Evolutionary conservation across 2,797 vertebrate species (phyloP).

Genomic region (Crenuchus spilurus): DNA sequence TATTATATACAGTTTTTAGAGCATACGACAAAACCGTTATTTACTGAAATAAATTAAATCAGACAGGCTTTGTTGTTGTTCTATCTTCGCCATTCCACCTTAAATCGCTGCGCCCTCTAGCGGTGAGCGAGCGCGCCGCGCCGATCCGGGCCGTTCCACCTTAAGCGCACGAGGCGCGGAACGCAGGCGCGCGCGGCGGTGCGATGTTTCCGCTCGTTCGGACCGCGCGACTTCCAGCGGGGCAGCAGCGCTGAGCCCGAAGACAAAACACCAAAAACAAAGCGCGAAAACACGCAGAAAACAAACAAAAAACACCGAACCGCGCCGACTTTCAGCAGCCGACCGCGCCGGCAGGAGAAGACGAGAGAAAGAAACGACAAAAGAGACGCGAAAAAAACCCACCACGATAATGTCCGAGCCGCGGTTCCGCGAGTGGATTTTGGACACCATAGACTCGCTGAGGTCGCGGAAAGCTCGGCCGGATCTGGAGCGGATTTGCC

Average conservation of each 20-base stretch:
- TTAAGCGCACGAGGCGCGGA: slow-evolving; percentile 83
- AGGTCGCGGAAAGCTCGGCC: slow-evolving; percentile 90
- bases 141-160: slow-evolving; percentile 74
- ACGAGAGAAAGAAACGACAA: too few species aligned
- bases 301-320: too few species aligned
- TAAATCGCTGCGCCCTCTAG: slow-evolving; percentile 65
- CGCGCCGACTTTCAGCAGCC: too few species aligned
- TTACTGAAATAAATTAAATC: too few species aligned
- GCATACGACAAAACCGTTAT: too few species aligned
- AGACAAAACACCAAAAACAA: too few species aligned
- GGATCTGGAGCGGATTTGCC: slow-evolving; percentile 90
- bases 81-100: slow-evolving; percentile 67
- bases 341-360: too few species aligned
- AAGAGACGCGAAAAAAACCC: neutral
- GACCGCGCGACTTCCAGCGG: slow-evolving; percentile 73
- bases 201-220: slow-evolving; percentile 86
- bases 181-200: slow-evolving; percentile 69
- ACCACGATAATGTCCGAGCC: slow-evolving; percentile 74
- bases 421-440: slow-evolving; percentile 88
- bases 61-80: too few species aligned
- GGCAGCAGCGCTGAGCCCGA: slow-evolving; percentile 48
- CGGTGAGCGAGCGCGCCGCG: slow-evolving; percentile 41
- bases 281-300: too few species aligned
- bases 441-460: slow-evolving; percentile 91
- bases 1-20: too few species aligned